Base-by-base conservation (phyloP, 2,888 invertebrate genomes). In the Latrodectus hesperus region DNA sequence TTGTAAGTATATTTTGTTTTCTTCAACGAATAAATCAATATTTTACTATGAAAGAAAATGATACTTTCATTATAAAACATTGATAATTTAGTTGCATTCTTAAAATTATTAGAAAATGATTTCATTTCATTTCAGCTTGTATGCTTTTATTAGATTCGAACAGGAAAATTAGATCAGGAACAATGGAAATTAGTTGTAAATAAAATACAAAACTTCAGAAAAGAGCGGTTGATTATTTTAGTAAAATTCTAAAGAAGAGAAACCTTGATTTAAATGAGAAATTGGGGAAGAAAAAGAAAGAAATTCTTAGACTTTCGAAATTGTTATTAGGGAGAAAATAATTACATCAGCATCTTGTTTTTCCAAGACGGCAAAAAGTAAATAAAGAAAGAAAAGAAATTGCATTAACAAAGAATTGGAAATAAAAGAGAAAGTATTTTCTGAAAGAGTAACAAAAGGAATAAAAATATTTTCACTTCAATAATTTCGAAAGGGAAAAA, bases 311-410 rank as follows among this genome's bases (percentile, higher is more conserved):
- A 60, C 60, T 65, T 71, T 70, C 17, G 38, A 84, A 84, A 84
- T 84, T 84, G 77, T 77, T 84, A 72, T 77, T 84, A 77, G 74
- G 26, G 77, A 84, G 77, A 84, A 77, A 84, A 84, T 84, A 84
- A 84, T 84, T 84, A 84, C 77, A 77, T 84, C 84, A 84, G 65
- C 76, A n/a, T 26, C 67, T 16, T 72, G 22, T 71, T 77, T 84
- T 68, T 70, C 70, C 52, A 81, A 65, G 65, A 81, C 68, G 71
- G n/a, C 71, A 72, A 53, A 52, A 38, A 67, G 26, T 52, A 81
- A 80, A 64, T 53, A 76, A 49, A 51, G 65, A 70, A 52, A 83
- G 76, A 53, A 71, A 80, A 60, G 14, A 74, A 73, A 84, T 17
- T 38, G 55, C 76, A 60, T 71, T 71, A 49, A 60, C 71, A 80